Percentiles rank a stretch among this genome's conserved stretches.
Evolutionary conservation across 2,888 invertebrate genomes (phyloP).

Genomic region (Ophonus ardosiacus): DNA sequence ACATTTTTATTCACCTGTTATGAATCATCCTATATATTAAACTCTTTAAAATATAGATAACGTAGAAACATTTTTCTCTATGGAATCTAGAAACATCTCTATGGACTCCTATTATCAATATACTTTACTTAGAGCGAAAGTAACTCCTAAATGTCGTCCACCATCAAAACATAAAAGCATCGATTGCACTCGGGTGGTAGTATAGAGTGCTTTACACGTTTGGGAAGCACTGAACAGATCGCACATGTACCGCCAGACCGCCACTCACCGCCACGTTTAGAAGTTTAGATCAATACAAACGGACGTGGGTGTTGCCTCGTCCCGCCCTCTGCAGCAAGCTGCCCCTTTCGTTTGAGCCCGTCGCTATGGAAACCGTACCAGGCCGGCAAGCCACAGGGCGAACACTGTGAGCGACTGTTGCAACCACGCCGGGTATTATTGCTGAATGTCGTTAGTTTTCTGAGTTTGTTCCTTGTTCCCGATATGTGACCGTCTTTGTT

Average conservation of each 20-base stretch:
- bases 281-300: constrained; percentile 60
- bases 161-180: not conserved
- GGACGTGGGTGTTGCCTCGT: constrained; percentile 51
- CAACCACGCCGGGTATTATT: constrained; percentile 33
- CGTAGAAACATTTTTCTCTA: too few relatives aligned
- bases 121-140: too few relatives aligned
- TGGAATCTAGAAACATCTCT: too few relatives aligned
- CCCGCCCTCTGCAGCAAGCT: not conserved
- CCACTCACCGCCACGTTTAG: constrained; percentile 20
- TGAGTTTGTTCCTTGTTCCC: constrained; percentile 39
- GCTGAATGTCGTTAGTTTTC: constrained; percentile 42
- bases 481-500: constrained; percentile 27
- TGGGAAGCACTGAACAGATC: constrained; percentile 29
- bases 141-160: not conserved
- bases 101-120: too few relatives aligned
- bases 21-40: too few relatives aligned
- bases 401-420: constrained; percentile 34
- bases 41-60: too few relatives aligned
- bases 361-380: constrained; percentile 42
- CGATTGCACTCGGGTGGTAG: not conserved
- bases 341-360: not conserved
- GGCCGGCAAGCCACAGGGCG: constrained; percentile 46
- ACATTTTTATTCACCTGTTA: too few relatives aligned
- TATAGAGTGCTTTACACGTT: constrained; percentile 7
- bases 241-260: constrained; percentile 41